phyloP scores from a whole-genome alignment of 2,888 invertebrate genomes.

The Heliconius erato region DNA sequence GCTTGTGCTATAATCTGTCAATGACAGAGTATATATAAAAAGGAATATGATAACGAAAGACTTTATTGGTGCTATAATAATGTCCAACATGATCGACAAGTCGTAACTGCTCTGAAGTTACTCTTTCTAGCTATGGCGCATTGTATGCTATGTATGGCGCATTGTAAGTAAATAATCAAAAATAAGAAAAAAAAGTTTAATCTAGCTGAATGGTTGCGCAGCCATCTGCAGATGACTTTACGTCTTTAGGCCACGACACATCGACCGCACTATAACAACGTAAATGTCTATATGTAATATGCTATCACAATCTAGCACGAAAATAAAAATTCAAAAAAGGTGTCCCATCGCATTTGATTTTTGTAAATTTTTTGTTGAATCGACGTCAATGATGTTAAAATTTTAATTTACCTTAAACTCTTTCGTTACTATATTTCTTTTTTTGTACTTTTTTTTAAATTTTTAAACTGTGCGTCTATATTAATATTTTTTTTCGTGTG shows the following conservation, averaged over 20 bases:
- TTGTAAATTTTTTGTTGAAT: background rate
- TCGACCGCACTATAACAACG: too few species aligned
- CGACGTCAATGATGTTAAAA: background rate
- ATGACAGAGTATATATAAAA: slow-evolving; percentile 6
- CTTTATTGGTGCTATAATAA: background rate
- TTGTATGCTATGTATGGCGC: too few species aligned
- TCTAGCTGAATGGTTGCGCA: too few species aligned
- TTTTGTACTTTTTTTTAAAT: background rate
- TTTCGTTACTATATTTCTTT: slow-evolving; percentile 7
- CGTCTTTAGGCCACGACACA: too few species aligned
- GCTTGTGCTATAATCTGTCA: slow-evolving; percentile 21
- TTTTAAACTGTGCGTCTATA: background rate
- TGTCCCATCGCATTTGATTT: background rate
- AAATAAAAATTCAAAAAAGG: background rate
- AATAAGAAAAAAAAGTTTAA: too few species aligned
- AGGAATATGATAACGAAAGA: slow-evolving; percentile 14
- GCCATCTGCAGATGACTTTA: too few species aligned
- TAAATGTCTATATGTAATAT: background rate
- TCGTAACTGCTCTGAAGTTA: too few species aligned
- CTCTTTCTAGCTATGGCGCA: too few species aligned
- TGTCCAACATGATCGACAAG: too few species aligned
- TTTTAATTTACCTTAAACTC: background rate
- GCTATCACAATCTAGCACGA: background rate
- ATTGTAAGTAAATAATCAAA: too few species aligned
- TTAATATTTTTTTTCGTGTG: background rate